Conservation (phyloP, 2,888 invertebrate genomes). For the Ceramica pisi region DNA sequence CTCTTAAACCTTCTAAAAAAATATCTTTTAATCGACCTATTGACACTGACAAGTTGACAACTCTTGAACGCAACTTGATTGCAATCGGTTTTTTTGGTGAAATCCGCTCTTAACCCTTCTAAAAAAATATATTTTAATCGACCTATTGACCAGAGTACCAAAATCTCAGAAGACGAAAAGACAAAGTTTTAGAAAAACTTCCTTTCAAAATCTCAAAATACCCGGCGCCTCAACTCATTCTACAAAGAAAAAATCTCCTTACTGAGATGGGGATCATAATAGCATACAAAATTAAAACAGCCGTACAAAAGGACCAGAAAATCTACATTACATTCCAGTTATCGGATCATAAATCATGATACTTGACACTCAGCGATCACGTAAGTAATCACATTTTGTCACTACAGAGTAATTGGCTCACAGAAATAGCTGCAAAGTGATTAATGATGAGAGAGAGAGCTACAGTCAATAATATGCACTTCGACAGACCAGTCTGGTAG, state of each 20-base stretch:
- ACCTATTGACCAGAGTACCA: no score
- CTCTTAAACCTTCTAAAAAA: no score
- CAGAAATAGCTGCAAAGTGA: slow-evolving; percentile 44
- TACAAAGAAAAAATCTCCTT: no score
- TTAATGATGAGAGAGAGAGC: slow-evolving; percentile 32
- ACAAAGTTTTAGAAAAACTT: no score
- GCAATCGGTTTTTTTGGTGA: no score
- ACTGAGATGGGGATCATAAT: background rate
- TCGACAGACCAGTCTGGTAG: background rate
- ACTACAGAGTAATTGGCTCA: slow-evolving; percentile 44
- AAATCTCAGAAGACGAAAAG: no score
- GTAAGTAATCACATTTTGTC: slow-evolving; percentile 57
- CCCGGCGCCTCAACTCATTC: background rate
- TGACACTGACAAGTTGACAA: no score
- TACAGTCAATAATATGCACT: slow-evolving; percentile 5
- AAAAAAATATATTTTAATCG: no score
- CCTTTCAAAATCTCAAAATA: background rate
- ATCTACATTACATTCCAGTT: slow-evolving; percentile 32
- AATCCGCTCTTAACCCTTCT: no score
- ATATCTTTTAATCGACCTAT: no score
- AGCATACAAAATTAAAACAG: slow-evolving; percentile 33
- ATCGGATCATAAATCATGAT: slow-evolving; percentile 49
- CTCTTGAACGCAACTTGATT: no score
- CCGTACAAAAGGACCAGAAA: slow-evolving; percentile 32
- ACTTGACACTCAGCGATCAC: slow-evolving; percentile 47